A percentile compares a stretch with the other conserved stretches of the same genome.
phyloP scores from a whole-genome alignment of 2,888 invertebrate species.

The Drosophila suboccidentalis region DNA sequence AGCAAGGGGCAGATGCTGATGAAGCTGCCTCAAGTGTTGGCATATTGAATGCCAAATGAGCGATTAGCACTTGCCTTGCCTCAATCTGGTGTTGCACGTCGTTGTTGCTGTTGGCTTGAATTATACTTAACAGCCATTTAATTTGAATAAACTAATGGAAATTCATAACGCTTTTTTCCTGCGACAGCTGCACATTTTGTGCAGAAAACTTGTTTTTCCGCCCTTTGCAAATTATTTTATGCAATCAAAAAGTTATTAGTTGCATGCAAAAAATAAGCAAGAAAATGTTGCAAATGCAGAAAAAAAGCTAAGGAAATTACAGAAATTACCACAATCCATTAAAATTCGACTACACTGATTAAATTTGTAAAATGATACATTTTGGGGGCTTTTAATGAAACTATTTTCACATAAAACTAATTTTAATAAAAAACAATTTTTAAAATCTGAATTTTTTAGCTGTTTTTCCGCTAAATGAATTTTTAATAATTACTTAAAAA shows the following conservation, averaged over 20 bases:
- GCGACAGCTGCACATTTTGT: conserved; percentile 20
- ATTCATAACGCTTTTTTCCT: conserved; percentile 20
- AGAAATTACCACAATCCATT: background rate
- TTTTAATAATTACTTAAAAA: too few species aligned
- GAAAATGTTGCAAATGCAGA: background rate
- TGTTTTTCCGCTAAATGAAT: too few species aligned
- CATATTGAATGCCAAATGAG: conserved; percentile 71
- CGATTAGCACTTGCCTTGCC: conserved; percentile 61
- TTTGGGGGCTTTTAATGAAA: too few species aligned
- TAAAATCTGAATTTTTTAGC: too few species aligned
- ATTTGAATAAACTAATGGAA: conserved; percentile 59
- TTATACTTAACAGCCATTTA: conserved; percentile 51
- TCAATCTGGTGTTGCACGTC: conserved; percentile 15
- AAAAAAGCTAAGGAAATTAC: too few species aligned
- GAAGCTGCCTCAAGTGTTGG: conserved; percentile 16
- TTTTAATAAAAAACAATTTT: too few species aligned
- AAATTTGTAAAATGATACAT: too few species aligned
- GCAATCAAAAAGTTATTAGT: conserved; percentile 29
- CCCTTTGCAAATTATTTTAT: conserved; percentile 23
- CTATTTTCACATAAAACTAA: too few species aligned
- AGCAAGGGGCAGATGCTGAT: background rate
- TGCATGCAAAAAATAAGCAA: background rate
- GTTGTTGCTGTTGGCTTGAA: conserved; percentile 38
- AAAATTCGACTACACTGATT: conserved; percentile 1
- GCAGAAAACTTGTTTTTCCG: background rate